Percentiles rank a stretch among this genome's conserved stretches.
Conservation (phyloP, 2,113 vertebrate genomes). For the Tricholaema leucomelas region DNA sequence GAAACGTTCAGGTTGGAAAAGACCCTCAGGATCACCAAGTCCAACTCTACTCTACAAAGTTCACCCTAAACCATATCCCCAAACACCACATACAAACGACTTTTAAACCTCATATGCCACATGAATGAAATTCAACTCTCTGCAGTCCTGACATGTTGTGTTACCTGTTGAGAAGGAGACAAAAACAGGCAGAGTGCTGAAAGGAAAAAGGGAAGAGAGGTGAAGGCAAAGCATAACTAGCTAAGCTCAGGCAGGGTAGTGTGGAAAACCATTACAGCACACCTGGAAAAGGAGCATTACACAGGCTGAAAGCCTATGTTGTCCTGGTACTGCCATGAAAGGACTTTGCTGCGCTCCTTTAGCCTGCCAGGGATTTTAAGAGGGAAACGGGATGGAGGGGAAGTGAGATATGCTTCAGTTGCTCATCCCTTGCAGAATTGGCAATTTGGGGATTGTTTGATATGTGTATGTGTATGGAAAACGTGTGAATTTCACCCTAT, state of each 20-base stretch:
- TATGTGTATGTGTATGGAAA: neutral
- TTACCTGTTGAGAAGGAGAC: neutral
- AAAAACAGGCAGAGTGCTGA: neutral
- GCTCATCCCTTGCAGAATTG: neutral
- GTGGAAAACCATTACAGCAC: neutral
- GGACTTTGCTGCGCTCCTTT: neutral
- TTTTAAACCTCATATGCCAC: neutral
- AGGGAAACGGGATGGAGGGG: neutral
- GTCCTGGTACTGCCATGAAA: neutral
- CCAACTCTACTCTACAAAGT: too few species aligned
- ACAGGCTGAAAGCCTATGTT: neutral
- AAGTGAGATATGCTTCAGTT: neutral
- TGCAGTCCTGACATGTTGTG: neutral
- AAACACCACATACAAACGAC: too few species aligned
- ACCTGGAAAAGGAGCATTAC: neutral
- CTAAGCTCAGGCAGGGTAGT: neutral
- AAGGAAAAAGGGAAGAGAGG: neutral
- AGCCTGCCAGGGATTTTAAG: neutral
- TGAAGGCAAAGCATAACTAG: neutral
- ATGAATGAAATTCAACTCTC: neutral
- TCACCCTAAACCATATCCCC: too few species aligned
- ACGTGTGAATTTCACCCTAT: constrained; percentile 55
- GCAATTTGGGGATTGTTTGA: neutral
- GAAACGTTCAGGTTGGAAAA: too few species aligned
- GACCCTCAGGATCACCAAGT: too few species aligned